Evolutionary conservation across 1,140 invertebrate species (phyloP).

Genomic region (Aricia agestis): DNA sequence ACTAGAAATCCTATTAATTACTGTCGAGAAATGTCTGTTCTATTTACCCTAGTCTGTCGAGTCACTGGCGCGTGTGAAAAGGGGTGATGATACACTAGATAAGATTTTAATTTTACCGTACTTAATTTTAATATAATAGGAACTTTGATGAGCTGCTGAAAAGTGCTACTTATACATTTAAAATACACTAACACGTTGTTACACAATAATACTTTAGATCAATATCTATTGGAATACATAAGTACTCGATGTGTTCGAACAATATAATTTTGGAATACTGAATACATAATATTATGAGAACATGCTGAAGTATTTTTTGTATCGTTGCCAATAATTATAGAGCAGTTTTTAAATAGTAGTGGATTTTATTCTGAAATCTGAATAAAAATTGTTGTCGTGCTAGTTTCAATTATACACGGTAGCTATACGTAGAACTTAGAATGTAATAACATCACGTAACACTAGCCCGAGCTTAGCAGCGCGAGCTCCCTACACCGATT

Average conservation of each 20-base stretch:
- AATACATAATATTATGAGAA: no score
- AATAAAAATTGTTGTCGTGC: no score
- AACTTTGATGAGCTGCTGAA: not conserved
- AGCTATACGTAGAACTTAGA: not conserved
- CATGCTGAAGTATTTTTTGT: no score
- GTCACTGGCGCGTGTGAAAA: not conserved
- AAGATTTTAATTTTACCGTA: not conserved
- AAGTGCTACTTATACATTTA: not conserved
- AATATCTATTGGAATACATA: no score
- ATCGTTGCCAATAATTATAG: no score
- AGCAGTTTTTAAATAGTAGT: no score
- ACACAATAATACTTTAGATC: not conserved
- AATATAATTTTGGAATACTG: no score
- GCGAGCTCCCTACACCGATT: constrained; percentile 38
- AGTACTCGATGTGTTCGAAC: no score
- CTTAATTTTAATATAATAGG: not conserved
- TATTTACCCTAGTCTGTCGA: no score
- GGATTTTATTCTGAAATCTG: no score
- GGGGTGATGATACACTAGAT: not conserved
- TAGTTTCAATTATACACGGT: no score
- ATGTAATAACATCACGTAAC: not conserved
- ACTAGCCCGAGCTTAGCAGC: not conserved
- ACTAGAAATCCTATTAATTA: not conserved
- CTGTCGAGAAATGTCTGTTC: not conserved
- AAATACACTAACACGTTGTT: not conserved